Evolutionary conservation across 2,113 vertebrate genomes (phyloP).

Genomic region (Leuciscus idus): DNA sequence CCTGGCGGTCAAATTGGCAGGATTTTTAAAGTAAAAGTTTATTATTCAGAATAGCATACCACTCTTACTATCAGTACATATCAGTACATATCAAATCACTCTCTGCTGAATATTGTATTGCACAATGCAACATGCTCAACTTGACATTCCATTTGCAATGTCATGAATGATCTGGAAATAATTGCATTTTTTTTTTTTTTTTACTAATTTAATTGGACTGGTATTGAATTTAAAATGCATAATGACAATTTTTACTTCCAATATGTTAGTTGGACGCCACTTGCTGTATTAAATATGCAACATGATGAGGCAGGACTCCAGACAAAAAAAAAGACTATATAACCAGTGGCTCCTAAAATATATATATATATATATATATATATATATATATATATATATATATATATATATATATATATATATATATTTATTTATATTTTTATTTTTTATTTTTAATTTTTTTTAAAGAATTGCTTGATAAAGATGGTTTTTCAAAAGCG

Average conservation of each 20-base stretch:
- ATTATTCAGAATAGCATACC: neutral
- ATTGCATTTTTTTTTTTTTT: neutral
- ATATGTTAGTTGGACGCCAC: neutral
- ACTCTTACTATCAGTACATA: neutral
- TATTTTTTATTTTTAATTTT: no score
- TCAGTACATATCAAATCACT: neutral
- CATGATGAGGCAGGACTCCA: neutral
- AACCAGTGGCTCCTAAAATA: neutral
- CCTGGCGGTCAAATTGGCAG: neutral
- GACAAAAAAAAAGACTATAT: neutral
- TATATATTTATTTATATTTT: no score
- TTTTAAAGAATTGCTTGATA: neutral
- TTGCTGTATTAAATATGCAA: neutral
- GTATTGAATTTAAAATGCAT: neutral
- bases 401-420: no score
- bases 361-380: no score
- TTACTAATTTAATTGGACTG: neutral
- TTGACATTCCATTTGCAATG: neutral
- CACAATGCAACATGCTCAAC: neutral
- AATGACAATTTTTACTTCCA: neutral
- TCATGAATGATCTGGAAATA: neutral
- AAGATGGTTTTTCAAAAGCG: neutral
- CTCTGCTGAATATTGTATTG: neutral
- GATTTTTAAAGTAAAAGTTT: neutral
- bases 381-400: no score